Percentiles rank a stretch among this genome's conserved stretches.
phyloP scores from a whole-genome alignment of 2,113 vertebrate species.

The Barnardius zonarius region DNA sequence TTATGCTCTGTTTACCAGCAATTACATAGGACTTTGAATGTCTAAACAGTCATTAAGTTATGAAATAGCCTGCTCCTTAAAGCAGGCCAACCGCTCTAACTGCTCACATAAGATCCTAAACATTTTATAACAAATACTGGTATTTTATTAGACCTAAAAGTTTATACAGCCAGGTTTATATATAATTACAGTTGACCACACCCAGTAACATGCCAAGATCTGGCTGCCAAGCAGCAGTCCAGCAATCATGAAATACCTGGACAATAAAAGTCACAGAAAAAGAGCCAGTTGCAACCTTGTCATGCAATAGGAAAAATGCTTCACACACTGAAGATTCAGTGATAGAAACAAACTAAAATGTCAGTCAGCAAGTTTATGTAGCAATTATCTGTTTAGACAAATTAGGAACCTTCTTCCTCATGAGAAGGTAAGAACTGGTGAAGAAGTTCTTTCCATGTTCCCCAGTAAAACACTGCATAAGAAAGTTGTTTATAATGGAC shows the following conservation, averaged over 20 bases:
- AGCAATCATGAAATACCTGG: not conserved
- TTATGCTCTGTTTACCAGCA: conserved; percentile 26
- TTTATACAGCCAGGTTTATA: not conserved
- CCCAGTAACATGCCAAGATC: not conserved
- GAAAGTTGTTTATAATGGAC: not conserved
- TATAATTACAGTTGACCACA: not conserved
- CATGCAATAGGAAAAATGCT: not conserved
- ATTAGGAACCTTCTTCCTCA: not conserved
- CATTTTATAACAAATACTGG: not conserved
- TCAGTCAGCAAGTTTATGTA: not conserved
- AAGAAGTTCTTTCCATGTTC: not conserved
- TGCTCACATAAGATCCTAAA: not conserved
- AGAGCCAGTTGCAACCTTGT: not conserved
- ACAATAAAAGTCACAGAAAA: not conserved
- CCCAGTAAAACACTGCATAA: not conserved
- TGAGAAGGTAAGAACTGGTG: not conserved
- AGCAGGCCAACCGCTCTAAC: not conserved
- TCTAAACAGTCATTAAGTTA: conserved; percentile 47
- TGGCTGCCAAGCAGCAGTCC: not conserved
- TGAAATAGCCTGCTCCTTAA: conserved; percentile 3
- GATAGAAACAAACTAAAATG: not conserved
- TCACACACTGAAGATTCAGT: not conserved
- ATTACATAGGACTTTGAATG: not conserved
- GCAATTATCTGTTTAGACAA: not conserved
- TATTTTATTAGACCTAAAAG: not conserved